These are phyloP conservation scores for Tamandua tetradactyla DNA, from an alignment of 2,797 vertebrate species.

Conservation along the genomic window DNA sequence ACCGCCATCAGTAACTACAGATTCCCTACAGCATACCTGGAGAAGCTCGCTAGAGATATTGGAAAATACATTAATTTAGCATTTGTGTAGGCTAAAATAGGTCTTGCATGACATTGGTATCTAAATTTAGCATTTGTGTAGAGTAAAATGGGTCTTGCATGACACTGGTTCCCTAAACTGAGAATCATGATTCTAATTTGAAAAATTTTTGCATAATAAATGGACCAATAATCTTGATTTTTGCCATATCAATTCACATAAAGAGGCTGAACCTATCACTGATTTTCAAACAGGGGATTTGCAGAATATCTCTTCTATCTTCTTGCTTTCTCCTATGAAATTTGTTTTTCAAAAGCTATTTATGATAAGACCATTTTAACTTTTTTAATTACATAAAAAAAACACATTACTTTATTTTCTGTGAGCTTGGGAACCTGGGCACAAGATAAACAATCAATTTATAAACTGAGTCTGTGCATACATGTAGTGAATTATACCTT, in stretches of 20 bases:
- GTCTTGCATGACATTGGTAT: neutral
- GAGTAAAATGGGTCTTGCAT: neutral
- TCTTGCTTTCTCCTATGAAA: neutral
- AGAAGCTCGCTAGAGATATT: neutral
- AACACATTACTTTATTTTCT: neutral
- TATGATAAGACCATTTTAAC: neutral
- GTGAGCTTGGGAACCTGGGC: neutral
- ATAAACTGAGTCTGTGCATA: neutral
- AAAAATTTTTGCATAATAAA: neutral
- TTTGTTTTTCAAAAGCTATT: neutral
- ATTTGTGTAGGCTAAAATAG: neutral
- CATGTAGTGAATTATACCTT: neutral
- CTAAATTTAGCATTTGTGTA: neutral
- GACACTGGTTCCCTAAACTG: neutral
- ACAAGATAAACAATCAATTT: neutral
- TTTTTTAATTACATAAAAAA: neutral
- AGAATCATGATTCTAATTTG: neutral
- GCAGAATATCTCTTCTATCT: neutral
- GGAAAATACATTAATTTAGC: neutral
- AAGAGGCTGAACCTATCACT: neutral
- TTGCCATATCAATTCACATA: neutral
- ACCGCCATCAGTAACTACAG: neutral
- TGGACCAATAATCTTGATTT: neutral
- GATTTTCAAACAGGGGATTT: slow-evolving; percentile 20
- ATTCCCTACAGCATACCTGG: neutral